Percentiles rank a stretch among this genome's conserved stretches.
Conservation (phyloP, 2,888 invertebrate genomes). For the Acronicta aceris region DNA sequence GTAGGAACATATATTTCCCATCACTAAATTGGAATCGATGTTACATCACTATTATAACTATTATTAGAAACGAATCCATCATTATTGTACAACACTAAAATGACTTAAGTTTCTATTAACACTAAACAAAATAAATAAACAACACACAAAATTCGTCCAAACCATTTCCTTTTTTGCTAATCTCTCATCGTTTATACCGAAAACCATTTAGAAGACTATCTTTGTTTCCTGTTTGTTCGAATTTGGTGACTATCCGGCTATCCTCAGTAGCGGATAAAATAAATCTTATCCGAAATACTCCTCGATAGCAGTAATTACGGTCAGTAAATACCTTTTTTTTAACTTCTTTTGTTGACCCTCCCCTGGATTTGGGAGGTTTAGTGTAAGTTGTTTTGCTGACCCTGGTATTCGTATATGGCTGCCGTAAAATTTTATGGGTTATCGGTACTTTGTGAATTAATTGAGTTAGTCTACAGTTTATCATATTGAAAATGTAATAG, state of each 20-base stretch:
- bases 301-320: conserved; percentile 77
- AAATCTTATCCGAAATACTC: conserved; percentile 77
- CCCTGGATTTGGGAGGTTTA: conserved; percentile 16
- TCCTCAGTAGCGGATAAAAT: conserved; percentile 72
- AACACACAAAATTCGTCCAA: conserved; percentile 20
- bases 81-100: no score
- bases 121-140: conserved; percentile 18
- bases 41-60: no score
- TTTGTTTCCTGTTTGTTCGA: conserved; percentile 61
- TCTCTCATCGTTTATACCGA: conserved; percentile 48
- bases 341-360: conserved; percentile 43
- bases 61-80: no score
- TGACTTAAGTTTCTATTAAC: neutral
- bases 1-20: no score
- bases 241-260: conserved; percentile 42
- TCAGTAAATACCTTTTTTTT: conserved; percentile 55
- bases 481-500: neutral
- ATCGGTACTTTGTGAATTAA: conserved; percentile 5
- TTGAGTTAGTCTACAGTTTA: conserved; percentile 1
- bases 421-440: neutral
- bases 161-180: conserved; percentile 42
- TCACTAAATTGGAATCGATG: no score
- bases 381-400: conserved; percentile 16
- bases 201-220: conserved; percentile 51
- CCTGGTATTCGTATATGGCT: conserved; percentile 7